Percentiles rank a stretch among this genome's conserved stretches.
These are phyloP conservation scores for Neodiprion pinetum DNA, from an alignment of 1,140 invertebrate species.

Conservation along the genomic window DNA sequence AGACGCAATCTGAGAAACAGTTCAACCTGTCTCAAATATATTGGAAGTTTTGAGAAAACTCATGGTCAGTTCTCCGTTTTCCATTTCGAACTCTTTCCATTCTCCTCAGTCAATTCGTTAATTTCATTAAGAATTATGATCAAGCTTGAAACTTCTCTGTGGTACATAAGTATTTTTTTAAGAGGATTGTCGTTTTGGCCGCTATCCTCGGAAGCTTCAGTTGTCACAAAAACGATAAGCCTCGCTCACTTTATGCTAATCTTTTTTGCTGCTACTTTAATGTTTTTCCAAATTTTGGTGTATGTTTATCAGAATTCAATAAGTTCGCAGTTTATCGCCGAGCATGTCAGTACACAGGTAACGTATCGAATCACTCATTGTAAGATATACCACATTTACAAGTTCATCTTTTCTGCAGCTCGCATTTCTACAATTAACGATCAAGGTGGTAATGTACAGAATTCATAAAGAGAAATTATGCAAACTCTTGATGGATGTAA, in stretches of 20 bases:
- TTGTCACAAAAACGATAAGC: neutral
- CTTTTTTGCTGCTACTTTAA: neutral
- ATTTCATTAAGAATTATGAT: constrained; percentile 4
- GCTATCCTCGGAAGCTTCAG: neutral
- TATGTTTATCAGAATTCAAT: neutral
- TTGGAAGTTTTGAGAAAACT: too few species aligned
- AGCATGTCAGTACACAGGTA: constrained; percentile 2
- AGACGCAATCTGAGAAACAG: neutral
- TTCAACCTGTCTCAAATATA: neutral
- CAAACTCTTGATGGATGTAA: neutral
- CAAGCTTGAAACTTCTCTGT: neutral
- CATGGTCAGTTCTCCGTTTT: too few species aligned
- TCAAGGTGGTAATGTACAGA: neutral
- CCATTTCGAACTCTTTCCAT: neutral
- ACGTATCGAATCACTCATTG: neutral
- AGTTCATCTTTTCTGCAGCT: neutral
- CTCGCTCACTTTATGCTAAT: neutral
- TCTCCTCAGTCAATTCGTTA: neutral
- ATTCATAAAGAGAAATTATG: neutral
- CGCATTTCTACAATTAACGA: neutral
- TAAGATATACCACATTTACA: neutral
- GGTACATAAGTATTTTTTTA: constrained; percentile 5
- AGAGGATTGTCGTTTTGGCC: neutral
- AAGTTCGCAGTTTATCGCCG: neutral
- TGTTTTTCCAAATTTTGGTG: neutral